Evolutionary conservation across 2,797 vertebrate genomes (phyloP).

Genomic region (Allobates femoralis): DNA sequence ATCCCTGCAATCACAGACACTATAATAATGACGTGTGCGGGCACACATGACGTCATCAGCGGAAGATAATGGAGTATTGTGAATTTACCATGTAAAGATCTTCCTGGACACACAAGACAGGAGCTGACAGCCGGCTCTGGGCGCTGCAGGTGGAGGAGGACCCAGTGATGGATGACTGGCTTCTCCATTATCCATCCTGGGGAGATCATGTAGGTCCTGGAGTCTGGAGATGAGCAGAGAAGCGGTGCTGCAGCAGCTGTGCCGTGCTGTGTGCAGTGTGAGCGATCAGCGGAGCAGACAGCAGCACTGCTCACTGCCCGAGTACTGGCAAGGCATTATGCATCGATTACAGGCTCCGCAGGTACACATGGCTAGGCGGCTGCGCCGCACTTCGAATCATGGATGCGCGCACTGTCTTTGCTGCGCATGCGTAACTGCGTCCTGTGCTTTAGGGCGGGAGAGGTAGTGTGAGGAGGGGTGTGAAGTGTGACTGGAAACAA

Average conservation of each 20-base stretch:
- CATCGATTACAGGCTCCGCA: not conserved
- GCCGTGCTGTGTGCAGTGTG: not conserved
- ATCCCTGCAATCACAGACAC: too few relatives aligned
- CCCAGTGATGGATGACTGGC: slow-evolving; percentile 27
- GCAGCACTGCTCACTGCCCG: not conserved
- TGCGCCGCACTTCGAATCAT: not conserved
- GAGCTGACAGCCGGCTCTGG: not conserved
- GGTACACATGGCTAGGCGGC: not conserved
- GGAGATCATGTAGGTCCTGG: not conserved
- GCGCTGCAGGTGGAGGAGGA: not conserved
- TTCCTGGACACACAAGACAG: not conserved
- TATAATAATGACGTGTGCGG: too few relatives aligned
- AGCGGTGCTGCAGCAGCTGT: not conserved
- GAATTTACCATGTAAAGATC: slow-evolving; percentile 41
- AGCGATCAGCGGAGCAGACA: too few relatives aligned
- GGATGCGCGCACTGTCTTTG: not conserved
- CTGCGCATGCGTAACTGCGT: too few relatives aligned
- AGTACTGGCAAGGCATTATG: slow-evolving; percentile 9
- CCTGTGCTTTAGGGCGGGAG: too few relatives aligned
- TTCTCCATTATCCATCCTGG: slow-evolving; percentile 49
- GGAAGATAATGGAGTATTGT: too few relatives aligned
- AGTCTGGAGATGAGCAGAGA: not conserved
- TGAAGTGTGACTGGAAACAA: too few relatives aligned
- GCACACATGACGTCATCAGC: too few relatives aligned
- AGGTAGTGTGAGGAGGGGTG: too few relatives aligned